Evolutionary conservation across 2,797 vertebrate species (phyloP), one percentile per base, ranked within the genome.

Genomic region (Benthosema pterotum): DNA sequence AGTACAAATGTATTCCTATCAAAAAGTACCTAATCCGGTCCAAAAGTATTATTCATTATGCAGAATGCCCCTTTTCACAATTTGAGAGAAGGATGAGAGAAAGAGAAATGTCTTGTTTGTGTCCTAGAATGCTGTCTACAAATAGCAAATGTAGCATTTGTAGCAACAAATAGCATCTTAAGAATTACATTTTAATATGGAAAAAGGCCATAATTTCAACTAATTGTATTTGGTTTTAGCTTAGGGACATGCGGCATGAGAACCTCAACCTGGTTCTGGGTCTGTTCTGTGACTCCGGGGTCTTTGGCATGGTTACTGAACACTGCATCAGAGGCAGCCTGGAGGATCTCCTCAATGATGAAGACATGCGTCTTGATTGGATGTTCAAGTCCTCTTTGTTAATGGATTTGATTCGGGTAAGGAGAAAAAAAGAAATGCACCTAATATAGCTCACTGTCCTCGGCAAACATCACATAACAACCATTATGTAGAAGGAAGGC

Each of bases 301-400:
- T 94, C 60, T 92, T 98, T 28, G 97, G 94, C 0, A 53, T 98
- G 0, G 94, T 98, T 52, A 95, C 95, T 0, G 97, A 99, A 74
- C 95, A 98, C 82, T 97, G 96, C 69, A 76, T 88, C 1, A 91
- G 97, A 0, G 97, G 97, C 22, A 97, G 95, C 60, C 85, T 98
- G 11, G 92, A 98, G 52, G 94, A 98, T 65, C 91, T 99, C 1
- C 90, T 99, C 53, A 70, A 16, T 60, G 96, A 96, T 0, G 91
- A 94, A 53, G 95, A 99, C 3, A 96, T 98, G 84, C 96, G 96
- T 65, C 91, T 99, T 0, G 97, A 99, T 78, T 99, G 97, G 96
- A 99, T 99, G 97, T 99, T 99, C 84, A 98, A 98, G 82, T 97
- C 96, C 1, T 98, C 97, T 2, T 89, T 99, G 46, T 82, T 98